phyloP scores from a whole-genome alignment of 2,113 vertebrate species.

The Erythrocercus mccallii region DNA sequence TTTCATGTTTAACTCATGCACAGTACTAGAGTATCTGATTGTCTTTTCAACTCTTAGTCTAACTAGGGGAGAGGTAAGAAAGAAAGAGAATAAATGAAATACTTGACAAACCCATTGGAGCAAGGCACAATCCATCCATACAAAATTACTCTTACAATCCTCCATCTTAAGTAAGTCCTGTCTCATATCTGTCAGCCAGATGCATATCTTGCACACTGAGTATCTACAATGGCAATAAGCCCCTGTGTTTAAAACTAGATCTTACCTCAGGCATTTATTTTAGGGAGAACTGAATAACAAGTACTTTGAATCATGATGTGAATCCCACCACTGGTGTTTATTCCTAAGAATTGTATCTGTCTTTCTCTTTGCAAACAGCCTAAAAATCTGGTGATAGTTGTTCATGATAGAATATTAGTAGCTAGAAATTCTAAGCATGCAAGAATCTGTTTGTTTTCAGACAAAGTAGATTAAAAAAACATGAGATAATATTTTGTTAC shows the following conservation, averaged over 20 bases:
- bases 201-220: neutral
- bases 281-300: neutral
- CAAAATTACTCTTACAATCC: neutral
- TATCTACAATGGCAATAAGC: neutral
- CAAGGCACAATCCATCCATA: neutral
- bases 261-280: neutral
- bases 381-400: neutral
- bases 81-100: neutral
- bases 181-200: neutral
- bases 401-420: neutral
- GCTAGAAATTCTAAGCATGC: neutral
- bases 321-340: neutral
- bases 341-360: neutral
- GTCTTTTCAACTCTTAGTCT: neutral
- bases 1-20: neutral
- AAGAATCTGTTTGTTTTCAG: neutral
- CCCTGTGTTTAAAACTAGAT: neutral
- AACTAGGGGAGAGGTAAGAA: neutral
- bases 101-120: neutral
- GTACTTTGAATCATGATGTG: neutral
- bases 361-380: neutral
- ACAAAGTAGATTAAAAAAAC: neutral
- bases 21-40: neutral
- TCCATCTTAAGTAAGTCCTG: neutral
- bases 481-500: neutral